phyloP scores from a whole-genome alignment of 2,888 invertebrate species.

The Labia minor region DNA sequence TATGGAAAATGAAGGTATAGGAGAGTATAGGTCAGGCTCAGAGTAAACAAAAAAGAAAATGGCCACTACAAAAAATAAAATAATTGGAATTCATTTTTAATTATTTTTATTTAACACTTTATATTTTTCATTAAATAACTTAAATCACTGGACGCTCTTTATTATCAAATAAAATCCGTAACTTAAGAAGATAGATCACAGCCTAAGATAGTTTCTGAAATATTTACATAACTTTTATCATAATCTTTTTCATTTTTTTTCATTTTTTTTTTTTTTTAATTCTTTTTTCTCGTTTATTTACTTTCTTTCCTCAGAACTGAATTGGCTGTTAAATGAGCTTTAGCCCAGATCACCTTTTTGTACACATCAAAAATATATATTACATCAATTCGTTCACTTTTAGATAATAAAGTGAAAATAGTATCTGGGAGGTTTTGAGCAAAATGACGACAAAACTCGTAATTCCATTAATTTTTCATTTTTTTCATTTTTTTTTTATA shows the following conservation, averaged over 20 bases:
- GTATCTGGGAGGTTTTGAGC: constrained; percentile 29
- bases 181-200: constrained; percentile 29
- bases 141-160: constrained; percentile 30
- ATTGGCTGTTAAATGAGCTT: constrained; percentile 24
- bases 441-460: constrained; percentile 28
- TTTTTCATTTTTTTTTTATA: constrained; percentile 20
- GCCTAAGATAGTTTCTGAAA: constrained; percentile 29
- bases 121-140: constrained; percentile 29
- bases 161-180: constrained; percentile 28
- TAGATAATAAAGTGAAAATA: constrained; percentile 28
- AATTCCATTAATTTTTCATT: constrained; percentile 18
- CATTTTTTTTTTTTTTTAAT: background rate
- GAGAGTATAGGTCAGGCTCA: too few relatives aligned
- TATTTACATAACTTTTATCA: constrained; percentile 25
- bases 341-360: constrained; percentile 25
- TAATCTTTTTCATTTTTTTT: constrained; percentile 17
- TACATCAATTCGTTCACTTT: constrained; percentile 26
- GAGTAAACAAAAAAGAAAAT: background rate
- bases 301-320: constrained; percentile 24
- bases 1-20: too few relatives aligned
- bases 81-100: constrained; percentile 22
- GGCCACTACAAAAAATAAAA: too few relatives aligned
- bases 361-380: constrained; percentile 29
- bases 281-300: constrained; percentile 21
- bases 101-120: constrained; percentile 28